Conservation (phyloP, 2,888 invertebrate species). For the Eilema griseolum region DNA sequence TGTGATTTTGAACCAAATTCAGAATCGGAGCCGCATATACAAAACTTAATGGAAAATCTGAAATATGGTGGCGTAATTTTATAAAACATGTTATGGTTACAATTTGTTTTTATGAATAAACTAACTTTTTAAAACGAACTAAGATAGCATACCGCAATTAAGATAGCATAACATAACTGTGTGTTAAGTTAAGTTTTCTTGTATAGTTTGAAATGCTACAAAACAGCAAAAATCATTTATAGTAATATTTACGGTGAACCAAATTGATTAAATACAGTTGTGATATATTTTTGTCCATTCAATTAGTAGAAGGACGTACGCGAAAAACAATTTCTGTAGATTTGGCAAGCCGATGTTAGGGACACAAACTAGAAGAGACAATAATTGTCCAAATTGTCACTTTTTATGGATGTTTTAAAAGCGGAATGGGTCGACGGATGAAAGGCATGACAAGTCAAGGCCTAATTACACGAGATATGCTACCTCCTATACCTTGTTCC, state of each 20-base stretch:
- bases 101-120: too few species aligned
- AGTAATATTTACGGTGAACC: conserved; percentile 24
- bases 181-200: not conserved
- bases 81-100: too few species aligned
- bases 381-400: too few species aligned
- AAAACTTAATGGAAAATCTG: too few species aligned
- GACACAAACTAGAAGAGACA: too few species aligned
- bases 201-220: not conserved
- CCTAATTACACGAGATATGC: conserved; percentile 45
- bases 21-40: too few species aligned
- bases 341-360: conserved; percentile 14
- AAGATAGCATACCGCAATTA: not conserved
- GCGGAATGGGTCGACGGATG: conserved; percentile 38
- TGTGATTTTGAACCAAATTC: too few species aligned
- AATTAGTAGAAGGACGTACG: conserved; percentile 24
- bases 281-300: conserved; percentile 20
- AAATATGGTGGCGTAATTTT: too few species aligned
- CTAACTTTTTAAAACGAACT: not conserved
- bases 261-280: conserved; percentile 23
- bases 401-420: conserved; percentile 33
- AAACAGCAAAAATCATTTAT: conserved; percentile 8
- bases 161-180: not conserved
- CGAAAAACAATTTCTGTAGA: conserved; percentile 38
- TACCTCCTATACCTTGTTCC: conserved; percentile 46
- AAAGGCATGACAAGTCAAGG: conserved; percentile 55